These are phyloP conservation scores for Yponomeuta plumbellus DNA, from an alignment of 2,888 invertebrate species.

Conservation along the genomic window DNA sequence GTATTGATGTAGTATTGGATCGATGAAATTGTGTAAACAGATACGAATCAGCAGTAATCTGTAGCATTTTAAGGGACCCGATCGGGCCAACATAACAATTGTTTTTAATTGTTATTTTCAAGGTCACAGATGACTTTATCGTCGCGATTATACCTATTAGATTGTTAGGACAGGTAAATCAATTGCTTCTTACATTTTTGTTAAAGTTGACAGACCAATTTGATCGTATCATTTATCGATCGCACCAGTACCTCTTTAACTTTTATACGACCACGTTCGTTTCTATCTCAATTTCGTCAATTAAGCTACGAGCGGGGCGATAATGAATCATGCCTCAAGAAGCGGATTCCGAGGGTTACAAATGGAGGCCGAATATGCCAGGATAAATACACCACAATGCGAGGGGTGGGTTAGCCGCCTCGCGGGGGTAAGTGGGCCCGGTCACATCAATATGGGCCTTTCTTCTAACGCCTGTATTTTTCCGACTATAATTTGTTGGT, in stretches of 20 bases:
- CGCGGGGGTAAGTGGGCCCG: constrained; percentile 70
- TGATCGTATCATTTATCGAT: neutral
- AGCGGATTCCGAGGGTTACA: constrained; percentile 73
- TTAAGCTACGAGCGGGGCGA: constrained; percentile 54
- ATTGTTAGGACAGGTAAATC: neutral
- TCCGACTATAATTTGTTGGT: constrained; percentile 62
- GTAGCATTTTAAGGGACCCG: no score
- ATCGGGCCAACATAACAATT: no score
- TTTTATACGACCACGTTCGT: constrained; percentile 23
- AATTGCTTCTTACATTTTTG: neutral
- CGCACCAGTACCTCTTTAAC: neutral
- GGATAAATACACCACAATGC: constrained; percentile 73
- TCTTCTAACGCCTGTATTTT: constrained; percentile 52
- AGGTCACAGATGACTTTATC: neutral
- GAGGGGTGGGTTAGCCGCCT: constrained; percentile 64
- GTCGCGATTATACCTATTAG: neutral
- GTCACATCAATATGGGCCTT: constrained; percentile 71
- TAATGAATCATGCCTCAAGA: constrained; percentile 73
- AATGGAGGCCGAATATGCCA: constrained; percentile 68
- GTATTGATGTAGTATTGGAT: constrained; percentile 48
- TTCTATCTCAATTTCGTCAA: constrained; percentile 56
- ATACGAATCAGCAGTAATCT: neutral
- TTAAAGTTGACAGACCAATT: neutral
- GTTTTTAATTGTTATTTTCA: no score
- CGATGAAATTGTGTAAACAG: constrained; percentile 15